Evolutionary conservation across 2,888 invertebrate genomes (phyloP).

Genomic region (Dynastes maya): DNA sequence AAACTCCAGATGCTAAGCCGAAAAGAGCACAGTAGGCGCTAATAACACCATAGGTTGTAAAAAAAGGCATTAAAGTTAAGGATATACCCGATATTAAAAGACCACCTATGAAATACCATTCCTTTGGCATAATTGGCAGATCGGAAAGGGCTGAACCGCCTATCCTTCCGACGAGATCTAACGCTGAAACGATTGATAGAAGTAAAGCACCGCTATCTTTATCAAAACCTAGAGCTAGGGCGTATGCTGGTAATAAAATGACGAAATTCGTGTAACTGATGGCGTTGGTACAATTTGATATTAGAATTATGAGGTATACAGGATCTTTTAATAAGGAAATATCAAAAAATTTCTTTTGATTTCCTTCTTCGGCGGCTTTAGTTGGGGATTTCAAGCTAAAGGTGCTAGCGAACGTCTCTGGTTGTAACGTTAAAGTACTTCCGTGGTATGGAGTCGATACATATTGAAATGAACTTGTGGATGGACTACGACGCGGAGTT

Average conservation of each 20-base stretch:
- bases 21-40: conserved; percentile 83
- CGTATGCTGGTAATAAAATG: conserved; percentile 86
- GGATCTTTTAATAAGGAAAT: conserved; percentile 83
- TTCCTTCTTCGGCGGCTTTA: conserved; percentile 61
- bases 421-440: conserved; percentile 85
- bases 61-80: conserved; percentile 80
- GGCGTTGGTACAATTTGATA: conserved; percentile 89
- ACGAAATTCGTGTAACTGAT: conserved; percentile 91
- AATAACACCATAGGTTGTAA: conserved; percentile 77
- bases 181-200: conserved; percentile 84
- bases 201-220: conserved; percentile 82
- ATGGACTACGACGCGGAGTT: conserved; percentile 78
- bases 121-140: conserved; percentile 82
- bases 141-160: conserved; percentile 91
- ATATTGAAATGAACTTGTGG: conserved; percentile 88
- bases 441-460: conserved; percentile 90
- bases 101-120: conserved; percentile 88
- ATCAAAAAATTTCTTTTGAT: conserved; percentile 82
- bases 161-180: conserved; percentile 87
- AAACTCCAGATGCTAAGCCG: conserved; percentile 87
- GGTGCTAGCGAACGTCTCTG: conserved; percentile 84
- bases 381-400: conserved; percentile 77
- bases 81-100: conserved; percentile 84
- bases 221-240: conserved; percentile 79
- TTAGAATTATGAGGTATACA: conserved; percentile 85